Evolutionary conservation across 2,113 vertebrate species (phyloP).

Genomic region (Tupaia chinensis): DNA sequence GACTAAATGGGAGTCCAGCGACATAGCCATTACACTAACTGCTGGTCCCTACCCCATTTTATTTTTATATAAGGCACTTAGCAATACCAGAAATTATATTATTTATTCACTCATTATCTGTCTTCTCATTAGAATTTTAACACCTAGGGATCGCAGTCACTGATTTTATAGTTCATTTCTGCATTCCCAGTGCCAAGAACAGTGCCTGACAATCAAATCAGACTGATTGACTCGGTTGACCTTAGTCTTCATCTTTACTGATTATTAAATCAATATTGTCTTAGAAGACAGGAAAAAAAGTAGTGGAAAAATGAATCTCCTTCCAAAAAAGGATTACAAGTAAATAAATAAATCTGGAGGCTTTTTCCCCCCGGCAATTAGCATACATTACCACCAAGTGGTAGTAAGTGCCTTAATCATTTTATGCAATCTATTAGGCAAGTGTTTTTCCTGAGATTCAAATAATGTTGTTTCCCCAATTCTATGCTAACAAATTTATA

Average conservation of each 20-base stretch:
- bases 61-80: background rate
- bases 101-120: background rate
- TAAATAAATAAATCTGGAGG: background rate
- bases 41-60: no score
- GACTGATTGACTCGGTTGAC: background rate
- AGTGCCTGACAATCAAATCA: background rate
- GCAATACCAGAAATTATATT: background rate
- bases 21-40: no score
- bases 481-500: background rate
- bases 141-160: background rate
- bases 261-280: background rate
- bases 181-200: background rate
- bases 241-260: background rate
- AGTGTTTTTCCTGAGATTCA: background rate
- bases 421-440: background rate
- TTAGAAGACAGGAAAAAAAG: slow-evolving; percentile 39
- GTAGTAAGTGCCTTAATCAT: background rate
- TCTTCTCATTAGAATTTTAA: slow-evolving; percentile 14
- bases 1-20: no score
- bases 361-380: slow-evolving; percentile 58
- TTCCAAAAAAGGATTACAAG: background rate
- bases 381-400: background rate
- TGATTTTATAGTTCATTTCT: background rate
- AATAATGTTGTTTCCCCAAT: background rate
- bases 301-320: background rate